Conservation (phyloP, 2,797 vertebrate genomes). For the Darevskia nairensis region DNA sequence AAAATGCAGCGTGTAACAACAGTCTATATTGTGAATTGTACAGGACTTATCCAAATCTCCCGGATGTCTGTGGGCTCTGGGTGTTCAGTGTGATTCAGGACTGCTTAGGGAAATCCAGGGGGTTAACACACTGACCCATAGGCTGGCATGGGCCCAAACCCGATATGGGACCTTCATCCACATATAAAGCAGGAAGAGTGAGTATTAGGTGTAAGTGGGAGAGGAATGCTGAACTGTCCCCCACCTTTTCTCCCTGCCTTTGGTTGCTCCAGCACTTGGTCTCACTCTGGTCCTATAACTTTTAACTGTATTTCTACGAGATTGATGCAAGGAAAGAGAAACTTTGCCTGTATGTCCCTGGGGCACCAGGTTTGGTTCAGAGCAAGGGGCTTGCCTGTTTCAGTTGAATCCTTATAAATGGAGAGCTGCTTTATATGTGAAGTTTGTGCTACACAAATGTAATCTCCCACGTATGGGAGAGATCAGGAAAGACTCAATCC, state of each 20-base stretch:
- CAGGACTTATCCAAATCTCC: neutral
- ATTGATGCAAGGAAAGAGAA: neutral
- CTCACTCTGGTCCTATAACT: neutral
- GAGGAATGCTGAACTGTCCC: neutral
- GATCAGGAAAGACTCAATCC: neutral
- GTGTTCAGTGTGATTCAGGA: too few relatives aligned
- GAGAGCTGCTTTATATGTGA: neutral
- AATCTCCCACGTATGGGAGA: neutral
- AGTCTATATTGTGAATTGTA: neutral
- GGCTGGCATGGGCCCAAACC: neutral
- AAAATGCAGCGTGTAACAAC: too few relatives aligned
- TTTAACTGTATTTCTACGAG: neutral
- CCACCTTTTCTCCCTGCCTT: neutral
- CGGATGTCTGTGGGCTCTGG: neutral
- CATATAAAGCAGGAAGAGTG: neutral
- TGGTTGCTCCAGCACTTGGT: neutral
- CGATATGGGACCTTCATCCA: neutral
- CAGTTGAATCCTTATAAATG: neutral
- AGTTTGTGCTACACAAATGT: neutral
- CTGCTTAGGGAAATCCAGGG: neutral
- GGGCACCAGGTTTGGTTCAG: neutral
- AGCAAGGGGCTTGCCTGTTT: neutral
- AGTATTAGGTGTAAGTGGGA: neutral
- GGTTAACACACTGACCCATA: neutral
- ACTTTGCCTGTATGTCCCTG: neutral